Evolutionary conservation across 92 coral and sea anemone genomes (phyloP).

Genomic region (Hydrozoanthus gracilis): DNA sequence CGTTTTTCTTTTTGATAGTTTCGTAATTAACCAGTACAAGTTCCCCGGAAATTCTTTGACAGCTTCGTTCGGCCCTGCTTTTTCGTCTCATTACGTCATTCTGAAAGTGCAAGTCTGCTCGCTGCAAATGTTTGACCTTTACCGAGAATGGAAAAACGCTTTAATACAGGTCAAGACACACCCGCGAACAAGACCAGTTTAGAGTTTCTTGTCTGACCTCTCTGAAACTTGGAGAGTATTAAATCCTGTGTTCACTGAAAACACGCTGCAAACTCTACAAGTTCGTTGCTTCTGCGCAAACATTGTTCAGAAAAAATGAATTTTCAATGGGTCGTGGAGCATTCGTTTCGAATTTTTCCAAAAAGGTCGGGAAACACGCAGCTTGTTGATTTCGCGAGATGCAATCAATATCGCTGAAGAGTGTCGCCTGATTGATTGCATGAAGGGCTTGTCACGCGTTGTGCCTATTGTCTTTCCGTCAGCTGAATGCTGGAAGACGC

Average conservation of each 20-base stretch:
- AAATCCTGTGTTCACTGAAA: not conserved
- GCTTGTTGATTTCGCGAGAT: not conserved
- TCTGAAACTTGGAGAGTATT: constrained; percentile 4
- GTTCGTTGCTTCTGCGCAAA: not conserved
- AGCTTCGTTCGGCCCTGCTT: constrained; percentile 22
- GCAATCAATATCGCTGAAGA: constrained; percentile 23
- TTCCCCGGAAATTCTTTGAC: constrained; percentile 29
- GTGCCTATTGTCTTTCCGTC: not conserved
- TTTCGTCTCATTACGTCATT: constrained; percentile 35
- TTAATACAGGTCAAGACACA: constrained; percentile 23
- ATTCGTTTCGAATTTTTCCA: constrained; percentile 10
- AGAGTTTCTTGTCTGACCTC: constrained; percentile 9
- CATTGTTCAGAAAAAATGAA: not conserved
- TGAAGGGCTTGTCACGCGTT: constrained; percentile 24
- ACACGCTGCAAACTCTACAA: not conserved
- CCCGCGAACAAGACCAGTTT: not conserved
- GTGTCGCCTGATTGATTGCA: constrained; percentile 36
- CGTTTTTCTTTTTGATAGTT: constrained; percentile 9
- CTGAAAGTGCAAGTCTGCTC: constrained; percentile 36
- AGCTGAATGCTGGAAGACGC: constrained; percentile 29
- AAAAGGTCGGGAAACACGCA: not conserved
- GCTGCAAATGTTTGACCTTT: not conserved
- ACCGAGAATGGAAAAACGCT: not conserved
- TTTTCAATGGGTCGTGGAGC: not conserved
- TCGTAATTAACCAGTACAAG: not conserved